A percentile compares a stretch with the other conserved stretches of the same genome.
Evolutionary conservation across 1,140 invertebrate species (phyloP).

Genomic region (Odontomachus brunneus): DNA sequence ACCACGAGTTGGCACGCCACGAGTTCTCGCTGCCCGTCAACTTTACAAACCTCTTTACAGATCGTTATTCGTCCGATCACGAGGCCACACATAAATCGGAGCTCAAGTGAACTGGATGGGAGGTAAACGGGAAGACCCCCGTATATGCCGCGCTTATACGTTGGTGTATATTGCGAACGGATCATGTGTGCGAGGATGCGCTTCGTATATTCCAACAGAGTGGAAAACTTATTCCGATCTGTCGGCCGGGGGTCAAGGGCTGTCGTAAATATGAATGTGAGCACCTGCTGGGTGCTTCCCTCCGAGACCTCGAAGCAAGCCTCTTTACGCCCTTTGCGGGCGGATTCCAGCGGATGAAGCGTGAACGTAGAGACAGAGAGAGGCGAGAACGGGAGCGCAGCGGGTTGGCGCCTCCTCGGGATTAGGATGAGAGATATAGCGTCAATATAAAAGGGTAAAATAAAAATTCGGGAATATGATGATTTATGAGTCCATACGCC

Average conservation of each 20-base stretch:
- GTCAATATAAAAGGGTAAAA: background rate
- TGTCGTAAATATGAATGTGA: conserved; percentile 80
- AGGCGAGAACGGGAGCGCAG: conserved; percentile 20
- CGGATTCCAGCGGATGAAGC: conserved; percentile 17
- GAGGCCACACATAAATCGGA: conserved; percentile 81
- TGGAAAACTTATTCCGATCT: conserved; percentile 79
- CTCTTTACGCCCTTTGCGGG: conserved; percentile 12
- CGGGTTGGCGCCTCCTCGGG: conserved; percentile 18
- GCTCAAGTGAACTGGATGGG: conserved; percentile 16
- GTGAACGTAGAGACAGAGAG: background rate
- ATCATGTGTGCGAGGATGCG: conserved; percentile 22
- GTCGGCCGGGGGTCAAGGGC: conserved; percentile 76
- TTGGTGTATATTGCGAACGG: conserved; percentile 10
- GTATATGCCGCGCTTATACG: conserved; percentile 20
- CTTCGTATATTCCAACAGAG: conserved; percentile 45
- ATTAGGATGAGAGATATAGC: background rate
- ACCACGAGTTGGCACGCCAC: conserved; percentile 71
- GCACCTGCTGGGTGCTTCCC: conserved; percentile 77
- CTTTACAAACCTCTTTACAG: conserved; percentile 85
- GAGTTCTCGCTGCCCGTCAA: conserved; percentile 82
- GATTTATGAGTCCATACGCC: background rate
- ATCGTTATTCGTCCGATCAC: conserved; percentile 83
- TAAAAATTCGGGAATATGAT: background rate
- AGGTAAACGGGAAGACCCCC: background rate
- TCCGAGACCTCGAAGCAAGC: conserved; percentile 33